phyloP scores from a whole-genome alignment of 1,140 invertebrate species.

The Pemphigus obesinymphae region DNA sequence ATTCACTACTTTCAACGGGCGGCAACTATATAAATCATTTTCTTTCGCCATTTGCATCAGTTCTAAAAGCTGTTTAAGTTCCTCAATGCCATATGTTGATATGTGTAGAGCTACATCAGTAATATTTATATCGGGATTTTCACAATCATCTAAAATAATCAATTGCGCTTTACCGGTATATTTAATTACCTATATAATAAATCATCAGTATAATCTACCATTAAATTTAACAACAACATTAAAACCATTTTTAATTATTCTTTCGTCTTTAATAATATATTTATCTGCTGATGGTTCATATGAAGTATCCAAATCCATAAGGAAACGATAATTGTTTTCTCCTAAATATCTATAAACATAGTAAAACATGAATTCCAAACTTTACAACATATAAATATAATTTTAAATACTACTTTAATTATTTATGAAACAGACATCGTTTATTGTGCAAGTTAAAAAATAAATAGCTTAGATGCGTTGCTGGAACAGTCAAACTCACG shows the following conservation, averaged over 20 bases:
- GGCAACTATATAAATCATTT: constrained; percentile 16
- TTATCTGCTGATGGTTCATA: constrained; percentile 37
- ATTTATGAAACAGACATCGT: too few species aligned
- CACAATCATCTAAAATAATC: not conserved
- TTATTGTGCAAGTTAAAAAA: too few species aligned
- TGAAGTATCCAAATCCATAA: constrained; percentile 41
- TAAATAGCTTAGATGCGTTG: too few species aligned
- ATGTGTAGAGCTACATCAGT: constrained; percentile 42
- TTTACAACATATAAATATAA: too few species aligned
- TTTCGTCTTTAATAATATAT: constrained; percentile 44
- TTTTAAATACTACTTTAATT: too few species aligned
- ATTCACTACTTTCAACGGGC: constrained; percentile 42
- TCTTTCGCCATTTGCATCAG: constrained; percentile 14
- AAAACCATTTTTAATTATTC: constrained; percentile 47
- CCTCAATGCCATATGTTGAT: constrained; percentile 40
- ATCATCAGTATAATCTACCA: constrained; percentile 14
- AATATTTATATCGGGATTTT: constrained; percentile 24
- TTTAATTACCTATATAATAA: not conserved
- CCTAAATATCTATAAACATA: constrained; percentile 40
- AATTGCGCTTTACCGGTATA: not conserved
- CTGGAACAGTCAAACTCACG: too few species aligned
- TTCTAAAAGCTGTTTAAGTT: constrained; percentile 42
- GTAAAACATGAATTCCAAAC: not conserved
- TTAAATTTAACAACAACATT: constrained; percentile 42
- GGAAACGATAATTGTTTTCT: constrained; percentile 42